phyloP scores from a whole-genome alignment of 2,888 invertebrate genomes.

The Chalcosyrphus nemorum region DNA sequence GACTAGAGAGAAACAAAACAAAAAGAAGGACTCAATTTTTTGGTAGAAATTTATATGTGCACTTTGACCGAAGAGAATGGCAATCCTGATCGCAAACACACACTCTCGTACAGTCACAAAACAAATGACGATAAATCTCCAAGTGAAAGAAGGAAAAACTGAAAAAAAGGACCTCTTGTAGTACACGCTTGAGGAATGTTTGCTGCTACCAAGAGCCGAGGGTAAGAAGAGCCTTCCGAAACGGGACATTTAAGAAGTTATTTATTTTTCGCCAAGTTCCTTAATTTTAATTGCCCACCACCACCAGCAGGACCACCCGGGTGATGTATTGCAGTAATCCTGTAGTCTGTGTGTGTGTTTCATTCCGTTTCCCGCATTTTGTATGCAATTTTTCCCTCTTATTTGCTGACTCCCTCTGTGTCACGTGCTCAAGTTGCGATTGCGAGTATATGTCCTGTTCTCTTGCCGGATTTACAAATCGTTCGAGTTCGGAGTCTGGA shows the following conservation, averaged over 20 bases:
- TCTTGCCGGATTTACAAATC: slow-evolving; percentile 23
- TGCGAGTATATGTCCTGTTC: neutral
- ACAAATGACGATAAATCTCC: slow-evolving; percentile 69
- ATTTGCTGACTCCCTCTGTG: slow-evolving; percentile 29
- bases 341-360: slow-evolving; percentile 25
- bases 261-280: slow-evolving; percentile 67
- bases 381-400: slow-evolving; percentile 57
- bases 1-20: neutral
- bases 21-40: slow-evolving; percentile 41
- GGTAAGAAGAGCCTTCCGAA: slow-evolving; percentile 44
- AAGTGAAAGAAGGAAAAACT: slow-evolving; percentile 27
- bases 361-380: slow-evolving; percentile 67
- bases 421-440: slow-evolving; percentile 57
- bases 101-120: slow-evolving; percentile 14
- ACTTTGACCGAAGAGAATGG: slow-evolving; percentile 64
- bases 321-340: slow-evolving; percentile 63
- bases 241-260: slow-evolving; percentile 70
- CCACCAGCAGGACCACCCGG: neutral
- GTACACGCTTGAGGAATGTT: slow-evolving; percentile 28
- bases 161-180: slow-evolving; percentile 14
- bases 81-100: slow-evolving; percentile 43
- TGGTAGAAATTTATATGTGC: slow-evolving; percentile 64
- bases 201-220: slow-evolving; percentile 6
- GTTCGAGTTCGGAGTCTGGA: slow-evolving; percentile 39
- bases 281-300: slow-evolving; percentile 70